Evolutionary conservation across 2,113 vertebrate genomes (phyloP), one percentile per base, ranked within the genome.

Genomic region (Phoxinus phoxinus): DNA sequence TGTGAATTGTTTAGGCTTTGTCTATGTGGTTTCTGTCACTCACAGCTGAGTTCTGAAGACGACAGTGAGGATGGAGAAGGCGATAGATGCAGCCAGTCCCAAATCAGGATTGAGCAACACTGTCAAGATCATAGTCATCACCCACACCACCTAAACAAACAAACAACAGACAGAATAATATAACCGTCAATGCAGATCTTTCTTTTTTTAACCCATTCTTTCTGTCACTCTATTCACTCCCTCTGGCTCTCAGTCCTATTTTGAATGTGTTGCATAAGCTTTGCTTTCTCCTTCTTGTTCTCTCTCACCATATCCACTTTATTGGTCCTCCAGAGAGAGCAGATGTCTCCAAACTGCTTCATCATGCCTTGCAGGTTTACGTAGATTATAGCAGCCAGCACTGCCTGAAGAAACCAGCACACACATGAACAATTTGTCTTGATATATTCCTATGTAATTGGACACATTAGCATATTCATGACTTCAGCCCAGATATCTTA

Each of bases 361-460:
- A 97, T 91, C 95, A 99, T 99, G n/a, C 97, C 97, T 3, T 98
- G 96, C 79, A 99, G 94, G 90, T 99, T 99, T 74, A 96, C 89
- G 0, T 94, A 95, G 73, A 99, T 94, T 79, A 95, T 96, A 51
- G 97, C 94, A 13, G 97, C 91, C 90, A 99, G 89, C 82, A 98
- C 96, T 0, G 97, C 96, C 98, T 99, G 80, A 58, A 44, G 4
- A 80, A 53, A 88, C 9, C 59, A 84, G 74, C 61, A 67, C 21
- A 86, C 44, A 67, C 46, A 83, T 84, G 48, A 74, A 88, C 56
- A 74, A 85, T 51, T 81, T 65, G 17, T 21, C 73, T 65, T 41
- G 41, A 12, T 37, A 30, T 27, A 51, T 25, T 27, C 4, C 44
- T 63, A 19, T 56, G 32, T 84, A 35, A 81, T 56, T 32, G 17